These are phyloP conservation scores for Chloroceryle aenea DNA, from an alignment of 2,113 vertebrate genomes.

Conservation along the genomic window DNA sequence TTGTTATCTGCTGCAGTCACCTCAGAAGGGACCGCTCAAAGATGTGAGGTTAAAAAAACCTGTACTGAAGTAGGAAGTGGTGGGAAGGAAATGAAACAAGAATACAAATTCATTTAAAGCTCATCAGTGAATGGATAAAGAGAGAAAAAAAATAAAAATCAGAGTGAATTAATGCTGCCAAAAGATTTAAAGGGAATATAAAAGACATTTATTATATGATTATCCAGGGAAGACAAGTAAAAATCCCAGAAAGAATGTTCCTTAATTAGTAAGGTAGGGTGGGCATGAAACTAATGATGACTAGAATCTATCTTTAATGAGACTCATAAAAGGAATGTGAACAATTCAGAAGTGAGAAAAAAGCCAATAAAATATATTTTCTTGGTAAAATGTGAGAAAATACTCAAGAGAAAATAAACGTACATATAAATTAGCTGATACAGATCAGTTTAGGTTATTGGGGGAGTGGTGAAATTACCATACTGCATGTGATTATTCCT, in stretches of 20 bases:
- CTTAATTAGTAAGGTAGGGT: slow-evolving; percentile 42
- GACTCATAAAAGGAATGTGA: not conserved
- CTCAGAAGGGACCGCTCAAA: not conserved
- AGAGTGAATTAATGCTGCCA: slow-evolving; percentile 22
- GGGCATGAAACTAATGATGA: slow-evolving; percentile 10
- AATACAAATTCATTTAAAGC: slow-evolving; percentile 43
- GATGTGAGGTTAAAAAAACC: slow-evolving; percentile 14
- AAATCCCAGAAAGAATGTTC: not conserved
- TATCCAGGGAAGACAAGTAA: not conserved
- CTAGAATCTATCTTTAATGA: slow-evolving; percentile 17
- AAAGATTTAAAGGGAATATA: slow-evolving; percentile 24
- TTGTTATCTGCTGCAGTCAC: not conserved
- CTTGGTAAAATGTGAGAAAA: not conserved
- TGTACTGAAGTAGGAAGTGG: not conserved
- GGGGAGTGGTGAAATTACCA: not conserved
- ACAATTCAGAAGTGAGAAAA: not conserved
- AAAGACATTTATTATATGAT: not conserved
- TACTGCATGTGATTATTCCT: not conserved
- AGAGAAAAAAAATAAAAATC: not conserved
- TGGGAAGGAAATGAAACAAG: slow-evolving; percentile 14
- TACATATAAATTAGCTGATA: not conserved
- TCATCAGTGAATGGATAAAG: slow-evolving; percentile 32
- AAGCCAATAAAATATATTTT: not conserved
- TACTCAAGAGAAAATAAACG: not conserved
- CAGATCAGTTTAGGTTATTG: not conserved